These are phyloP conservation scores for Sus cebifrons DNA, from an alignment of 2,797 vertebrate genomes.

Conservation along the genomic window DNA sequence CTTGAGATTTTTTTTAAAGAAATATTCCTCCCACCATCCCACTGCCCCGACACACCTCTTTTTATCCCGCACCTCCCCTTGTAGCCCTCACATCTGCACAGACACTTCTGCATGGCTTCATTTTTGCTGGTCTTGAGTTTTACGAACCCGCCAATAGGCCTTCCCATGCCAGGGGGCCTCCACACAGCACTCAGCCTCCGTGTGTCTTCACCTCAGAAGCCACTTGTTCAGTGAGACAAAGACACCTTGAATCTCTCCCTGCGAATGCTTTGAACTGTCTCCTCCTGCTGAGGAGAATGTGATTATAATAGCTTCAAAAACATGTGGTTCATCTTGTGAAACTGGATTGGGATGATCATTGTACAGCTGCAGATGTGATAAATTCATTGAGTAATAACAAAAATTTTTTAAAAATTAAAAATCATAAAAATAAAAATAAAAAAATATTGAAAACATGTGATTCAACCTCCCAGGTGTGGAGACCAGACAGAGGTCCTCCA, in stretches of 20 bases:
- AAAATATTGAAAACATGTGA: constrained; percentile 69
- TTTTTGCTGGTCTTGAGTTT: neutral
- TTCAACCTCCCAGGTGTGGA: constrained; percentile 50
- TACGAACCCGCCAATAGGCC: rapidly evolving
- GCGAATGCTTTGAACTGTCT: constrained; percentile 56
- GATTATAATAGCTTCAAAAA: constrained; percentile 66
- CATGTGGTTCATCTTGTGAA: constrained; percentile 37
- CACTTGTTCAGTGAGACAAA: neutral
- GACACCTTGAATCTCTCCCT: constrained; percentile 68
- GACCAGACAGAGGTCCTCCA: neutral
- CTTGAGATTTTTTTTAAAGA: neutral
- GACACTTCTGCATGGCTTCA: neutral
- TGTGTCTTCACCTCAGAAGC: neutral
- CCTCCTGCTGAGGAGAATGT: constrained; percentile 65
- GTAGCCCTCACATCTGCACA: neutral
- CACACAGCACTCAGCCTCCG: neutral
- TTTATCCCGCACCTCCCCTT: neutral
- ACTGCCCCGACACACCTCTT: neutral
- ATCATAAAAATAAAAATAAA: too few relatives aligned
- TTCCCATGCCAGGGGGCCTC: neutral
- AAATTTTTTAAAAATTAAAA: too few relatives aligned
- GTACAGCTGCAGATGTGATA: too few relatives aligned
- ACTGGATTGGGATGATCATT: too few relatives aligned
- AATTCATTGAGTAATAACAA: too few relatives aligned
- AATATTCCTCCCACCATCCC: too few relatives aligned